A percentile compares a stretch with the other conserved stretches of the same genome.
phyloP scores from a whole-genome alignment of 2,113 vertebrate genomes.

The Gavialis gangeticus region DNA sequence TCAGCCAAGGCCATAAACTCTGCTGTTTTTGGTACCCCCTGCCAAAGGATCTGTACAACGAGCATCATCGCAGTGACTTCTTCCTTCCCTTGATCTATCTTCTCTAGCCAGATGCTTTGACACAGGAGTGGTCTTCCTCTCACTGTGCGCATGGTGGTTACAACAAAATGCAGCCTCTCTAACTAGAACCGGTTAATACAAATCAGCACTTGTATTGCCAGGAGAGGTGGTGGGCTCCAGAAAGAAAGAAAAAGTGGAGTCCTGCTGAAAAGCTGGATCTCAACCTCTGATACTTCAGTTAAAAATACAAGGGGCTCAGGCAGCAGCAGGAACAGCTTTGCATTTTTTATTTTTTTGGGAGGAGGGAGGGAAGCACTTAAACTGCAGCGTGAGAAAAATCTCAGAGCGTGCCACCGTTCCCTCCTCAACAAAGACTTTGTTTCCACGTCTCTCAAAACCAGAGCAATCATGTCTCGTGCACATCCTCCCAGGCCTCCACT shows the following conservation, averaged over 20 bases:
- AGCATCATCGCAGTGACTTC: background rate
- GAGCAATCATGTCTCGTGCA: background rate
- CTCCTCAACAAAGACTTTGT: background rate
- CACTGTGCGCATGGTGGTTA: background rate
- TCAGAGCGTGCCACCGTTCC: background rate
- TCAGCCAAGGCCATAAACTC: too few relatives aligned
- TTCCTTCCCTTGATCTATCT: background rate
- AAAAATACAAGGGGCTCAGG: background rate
- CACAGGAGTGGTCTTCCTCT: background rate
- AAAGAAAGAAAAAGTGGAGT: background rate
- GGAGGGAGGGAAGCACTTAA: background rate
- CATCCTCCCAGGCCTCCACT: background rate
- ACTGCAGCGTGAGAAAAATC: rapidly evolving
- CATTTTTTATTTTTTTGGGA: too few relatives aligned
- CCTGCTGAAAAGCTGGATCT: background rate
- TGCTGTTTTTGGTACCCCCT: too few relatives aligned
- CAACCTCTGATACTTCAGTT: background rate
- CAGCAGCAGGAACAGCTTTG: background rate
- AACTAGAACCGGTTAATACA: too few relatives aligned
- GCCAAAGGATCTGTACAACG: too few relatives aligned
- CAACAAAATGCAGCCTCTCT: background rate
- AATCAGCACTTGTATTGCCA: too few relatives aligned
- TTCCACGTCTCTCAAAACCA: background rate
- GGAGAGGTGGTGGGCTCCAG: background rate
- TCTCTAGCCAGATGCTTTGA: background rate